Percentiles rank a stretch among this genome's conserved stretches.
phyloP scores from a whole-genome alignment of 2,888 invertebrate genomes.

The Sceliomorpha sp. region DNA sequence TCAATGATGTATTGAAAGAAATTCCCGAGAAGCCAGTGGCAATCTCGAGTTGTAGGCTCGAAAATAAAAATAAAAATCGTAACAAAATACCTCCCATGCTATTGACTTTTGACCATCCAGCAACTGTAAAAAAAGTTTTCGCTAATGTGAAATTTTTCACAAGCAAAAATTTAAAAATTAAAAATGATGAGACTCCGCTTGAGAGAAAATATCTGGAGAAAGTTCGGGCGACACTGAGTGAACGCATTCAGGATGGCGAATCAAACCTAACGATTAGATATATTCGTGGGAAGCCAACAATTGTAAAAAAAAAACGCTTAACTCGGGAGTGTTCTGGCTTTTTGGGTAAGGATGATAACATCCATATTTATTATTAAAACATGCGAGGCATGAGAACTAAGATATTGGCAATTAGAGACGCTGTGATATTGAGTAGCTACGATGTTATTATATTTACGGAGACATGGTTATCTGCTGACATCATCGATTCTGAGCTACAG shows the following conservation, averaged over 20 bases:
- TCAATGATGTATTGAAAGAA: no score
- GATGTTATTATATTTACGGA: slow-evolving; percentile 14
- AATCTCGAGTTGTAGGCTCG: background rate
- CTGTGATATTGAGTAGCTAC: background rate
- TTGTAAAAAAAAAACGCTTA: slow-evolving; percentile 6
- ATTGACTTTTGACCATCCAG: background rate
- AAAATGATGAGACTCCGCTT: slow-evolving; percentile 2
- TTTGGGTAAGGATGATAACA: no score
- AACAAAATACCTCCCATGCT: background rate
- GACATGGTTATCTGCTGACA: slow-evolving; percentile 1
- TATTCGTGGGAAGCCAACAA: slow-evolving; percentile 1
- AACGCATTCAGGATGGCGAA: background rate
- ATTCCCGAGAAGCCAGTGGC: no score
- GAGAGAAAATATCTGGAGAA: background rate
- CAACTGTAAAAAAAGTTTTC: background rate
- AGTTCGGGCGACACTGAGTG: background rate
- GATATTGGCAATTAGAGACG: background rate
- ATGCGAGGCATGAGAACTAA: background rate
- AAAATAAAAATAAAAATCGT: background rate
- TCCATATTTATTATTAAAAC: slow-evolving; percentile 6
- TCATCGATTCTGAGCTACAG: background rate
- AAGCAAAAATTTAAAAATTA: slow-evolving; percentile 4
- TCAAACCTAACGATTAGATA: slow-evolving; percentile 1
- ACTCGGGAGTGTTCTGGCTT: background rate
- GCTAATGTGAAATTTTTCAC: background rate